These are phyloP conservation scores for Olivierus martensii DNA, from an alignment of 1,140 invertebrate genomes.

Conservation along the genomic window DNA sequence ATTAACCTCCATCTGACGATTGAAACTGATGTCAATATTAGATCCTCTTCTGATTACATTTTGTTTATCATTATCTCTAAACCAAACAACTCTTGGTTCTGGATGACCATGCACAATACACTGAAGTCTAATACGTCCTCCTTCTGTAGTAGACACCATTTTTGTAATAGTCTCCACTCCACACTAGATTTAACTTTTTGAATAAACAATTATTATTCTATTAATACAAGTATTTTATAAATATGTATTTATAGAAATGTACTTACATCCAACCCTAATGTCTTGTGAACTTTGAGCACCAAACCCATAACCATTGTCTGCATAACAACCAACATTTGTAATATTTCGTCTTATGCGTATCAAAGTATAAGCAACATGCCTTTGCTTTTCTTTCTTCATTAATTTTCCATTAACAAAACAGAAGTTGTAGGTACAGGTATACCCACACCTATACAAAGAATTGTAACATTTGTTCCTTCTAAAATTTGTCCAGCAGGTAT, in stretches of 20 bases:
- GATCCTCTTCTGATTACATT: constrained; percentile 26
- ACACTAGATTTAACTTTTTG: no score
- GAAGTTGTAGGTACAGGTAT: constrained; percentile 66
- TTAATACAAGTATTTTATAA: no score
- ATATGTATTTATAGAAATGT: no score
- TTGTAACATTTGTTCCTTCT: constrained; percentile 66
- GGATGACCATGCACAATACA: constrained; percentile 60
- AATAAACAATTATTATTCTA: no score
- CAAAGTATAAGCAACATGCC: constrained; percentile 56
- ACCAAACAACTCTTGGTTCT: constrained; percentile 60
- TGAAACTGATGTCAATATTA: constrained; percentile 40
- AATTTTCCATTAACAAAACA: constrained; percentile 53
- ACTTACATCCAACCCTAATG: constrained; percentile 63
- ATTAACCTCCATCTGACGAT: no score
- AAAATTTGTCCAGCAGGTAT: constrained; percentile 63
- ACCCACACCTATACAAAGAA: constrained; percentile 63
- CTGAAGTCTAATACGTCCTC: constrained; percentile 53
- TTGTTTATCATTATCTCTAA: constrained; percentile 39
- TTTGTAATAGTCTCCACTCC: not conserved
- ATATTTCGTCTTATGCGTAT: constrained; percentile 64
- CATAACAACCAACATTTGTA: constrained; percentile 66
- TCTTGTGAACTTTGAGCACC: constrained; percentile 61
- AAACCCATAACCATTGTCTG: constrained; percentile 66
- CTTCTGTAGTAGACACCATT: constrained; percentile 26
- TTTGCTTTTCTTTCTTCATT: constrained; percentile 27